A percentile compares a stretch with the other conserved stretches of the same genome.
These are phyloP conservation scores for Tetranychus urticae DNA, from an alignment of 1,140 invertebrate species.

Conservation along the genomic window DNA sequence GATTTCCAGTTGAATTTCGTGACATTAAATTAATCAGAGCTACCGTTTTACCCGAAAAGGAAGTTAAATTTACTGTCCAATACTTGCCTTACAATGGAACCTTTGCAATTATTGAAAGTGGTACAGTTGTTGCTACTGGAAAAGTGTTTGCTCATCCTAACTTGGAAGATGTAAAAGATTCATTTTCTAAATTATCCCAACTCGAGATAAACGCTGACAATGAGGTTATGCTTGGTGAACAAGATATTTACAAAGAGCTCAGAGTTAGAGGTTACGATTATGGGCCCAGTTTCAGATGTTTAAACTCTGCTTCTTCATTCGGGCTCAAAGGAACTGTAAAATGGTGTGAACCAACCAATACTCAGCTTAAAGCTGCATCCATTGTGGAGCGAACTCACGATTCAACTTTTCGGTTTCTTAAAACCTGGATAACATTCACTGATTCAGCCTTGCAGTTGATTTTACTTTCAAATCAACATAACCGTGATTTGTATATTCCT, in stretches of 20 bases:
- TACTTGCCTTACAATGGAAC: not conserved
- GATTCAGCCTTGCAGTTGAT: conserved; percentile 25
- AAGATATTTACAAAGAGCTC: conserved; percentile 29
- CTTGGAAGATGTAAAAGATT: not conserved
- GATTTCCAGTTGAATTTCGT: conserved; percentile 34
- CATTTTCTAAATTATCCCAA: not conserved
- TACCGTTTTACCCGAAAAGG: conserved; percentile 24
- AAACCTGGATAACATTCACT: conserved; percentile 27
- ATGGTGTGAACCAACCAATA: conserved; percentile 20
- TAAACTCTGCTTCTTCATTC: conserved; percentile 25
- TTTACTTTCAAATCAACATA: conserved; percentile 24
- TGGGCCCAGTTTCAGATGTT: conserved; percentile 48
- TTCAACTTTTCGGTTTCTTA: not conserved
- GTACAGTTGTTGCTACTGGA: not conserved
- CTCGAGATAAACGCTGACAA: not conserved
- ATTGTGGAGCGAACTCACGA: not conserved
- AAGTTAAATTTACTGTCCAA: not conserved
- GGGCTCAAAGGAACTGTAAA: not conserved
- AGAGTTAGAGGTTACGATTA: conserved; percentile 29
- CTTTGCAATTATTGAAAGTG: not conserved
- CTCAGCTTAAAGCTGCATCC: not conserved
- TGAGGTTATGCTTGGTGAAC: conserved; percentile 11
- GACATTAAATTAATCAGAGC: conserved; percentile 68
- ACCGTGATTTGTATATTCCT: conserved; percentile 54
- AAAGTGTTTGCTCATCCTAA: not conserved